Evolutionary conservation across 2,797 vertebrate species (phyloP).

Genomic region (Tachyglossus aculeatus): DNA sequence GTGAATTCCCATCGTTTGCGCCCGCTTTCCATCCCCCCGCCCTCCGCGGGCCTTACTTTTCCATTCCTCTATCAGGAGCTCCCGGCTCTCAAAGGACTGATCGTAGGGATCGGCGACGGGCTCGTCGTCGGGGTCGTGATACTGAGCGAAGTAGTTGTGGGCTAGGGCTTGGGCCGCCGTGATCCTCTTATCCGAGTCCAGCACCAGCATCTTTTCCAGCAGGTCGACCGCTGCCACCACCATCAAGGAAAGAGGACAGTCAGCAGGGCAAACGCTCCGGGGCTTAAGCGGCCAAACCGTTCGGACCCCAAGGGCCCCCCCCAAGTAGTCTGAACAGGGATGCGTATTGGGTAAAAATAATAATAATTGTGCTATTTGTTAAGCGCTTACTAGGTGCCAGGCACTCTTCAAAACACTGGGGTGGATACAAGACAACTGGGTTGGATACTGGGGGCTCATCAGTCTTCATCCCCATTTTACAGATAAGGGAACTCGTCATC

Average conservation of each 20-base stretch:
- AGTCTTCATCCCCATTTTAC: too few relatives aligned
- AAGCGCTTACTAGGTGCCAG: too few relatives aligned
- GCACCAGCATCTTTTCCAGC: slow-evolving; percentile 96
- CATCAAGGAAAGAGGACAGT: neutral
- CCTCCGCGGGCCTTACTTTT: slow-evolving; percentile 82
- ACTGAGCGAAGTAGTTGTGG: slow-evolving; percentile 92
- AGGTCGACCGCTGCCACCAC: slow-evolving; percentile 86
- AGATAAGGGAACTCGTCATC: too few relatives aligned
- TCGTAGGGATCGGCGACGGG: slow-evolving; percentile 95
- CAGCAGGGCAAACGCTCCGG: neutral
- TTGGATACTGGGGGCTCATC: too few relatives aligned
- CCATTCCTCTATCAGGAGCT: slow-evolving; percentile 96
- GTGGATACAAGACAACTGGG: too few relatives aligned
- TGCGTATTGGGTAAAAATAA: too few relatives aligned
- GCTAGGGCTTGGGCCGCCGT: slow-evolving; percentile 92
- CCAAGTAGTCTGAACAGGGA: too few relatives aligned
- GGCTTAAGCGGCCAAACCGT: too few relatives aligned
- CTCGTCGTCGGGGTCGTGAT: slow-evolving; percentile 95
- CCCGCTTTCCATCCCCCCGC: neutral
- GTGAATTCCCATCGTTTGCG: too few relatives aligned
- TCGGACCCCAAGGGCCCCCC: too few relatives aligned
- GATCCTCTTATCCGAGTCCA: slow-evolving; percentile 96
- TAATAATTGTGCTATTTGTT: too few relatives aligned
- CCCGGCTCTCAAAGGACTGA: slow-evolving; percentile 96
- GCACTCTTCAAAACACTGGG: too few relatives aligned